Conservation (phyloP, 2,113 vertebrate genomes). For the Anseranas semipalmata region DNA sequence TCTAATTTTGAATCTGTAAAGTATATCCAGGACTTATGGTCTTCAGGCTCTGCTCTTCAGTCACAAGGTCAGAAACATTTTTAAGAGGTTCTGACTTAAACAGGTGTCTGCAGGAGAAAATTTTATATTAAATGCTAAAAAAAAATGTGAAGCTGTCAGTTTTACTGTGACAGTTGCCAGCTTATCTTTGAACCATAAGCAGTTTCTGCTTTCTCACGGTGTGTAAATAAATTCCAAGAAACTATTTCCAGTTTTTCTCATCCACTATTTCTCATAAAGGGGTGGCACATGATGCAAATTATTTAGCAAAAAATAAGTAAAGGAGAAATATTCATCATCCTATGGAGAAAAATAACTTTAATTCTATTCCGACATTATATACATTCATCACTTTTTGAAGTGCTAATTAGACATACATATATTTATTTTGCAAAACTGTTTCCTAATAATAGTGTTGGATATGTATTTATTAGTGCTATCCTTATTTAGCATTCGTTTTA, state of each 20-base stretch:
- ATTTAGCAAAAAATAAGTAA: not conserved
- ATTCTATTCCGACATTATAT: not conserved
- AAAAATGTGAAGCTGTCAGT: not conserved
- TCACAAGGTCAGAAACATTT: not conserved
- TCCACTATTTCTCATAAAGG: not conserved
- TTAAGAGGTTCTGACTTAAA: not conserved
- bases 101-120: not conserved
- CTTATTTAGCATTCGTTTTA: constrained; percentile 26
- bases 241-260: not conserved
- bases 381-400: not conserved
- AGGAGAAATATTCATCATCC: not conserved
- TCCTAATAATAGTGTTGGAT: constrained; percentile 24
- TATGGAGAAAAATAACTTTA: not conserved
- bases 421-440: constrained; percentile 25
- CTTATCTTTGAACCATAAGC: not conserved
- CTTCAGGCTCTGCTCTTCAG: not conserved
- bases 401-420: not conserved
- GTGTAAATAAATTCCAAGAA: not conserved
- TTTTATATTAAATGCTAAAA: not conserved
- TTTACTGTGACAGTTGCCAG: not conserved
- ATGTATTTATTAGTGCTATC: constrained; percentile 40
- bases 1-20: not conserved
- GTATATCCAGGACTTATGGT: not conserved
- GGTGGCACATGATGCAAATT: not conserved
- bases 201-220: not conserved